Conservation (phyloP, 64 coral and sea anemone species). For the Stylophora pistillata region DNA sequence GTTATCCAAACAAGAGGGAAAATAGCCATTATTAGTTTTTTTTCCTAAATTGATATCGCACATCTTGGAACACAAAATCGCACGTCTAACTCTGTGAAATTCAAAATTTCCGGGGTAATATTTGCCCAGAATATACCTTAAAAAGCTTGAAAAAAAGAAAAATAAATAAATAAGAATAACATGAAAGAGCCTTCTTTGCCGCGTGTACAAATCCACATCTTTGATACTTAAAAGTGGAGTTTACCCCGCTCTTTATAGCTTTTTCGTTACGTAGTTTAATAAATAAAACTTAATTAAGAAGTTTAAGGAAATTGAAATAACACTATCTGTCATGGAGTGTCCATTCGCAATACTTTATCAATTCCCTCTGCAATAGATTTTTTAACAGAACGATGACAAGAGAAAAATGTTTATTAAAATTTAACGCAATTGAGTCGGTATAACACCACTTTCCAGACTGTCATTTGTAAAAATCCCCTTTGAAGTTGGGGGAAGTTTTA, state of each 20-base stretch:
- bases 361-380: not conserved
- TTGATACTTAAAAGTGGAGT: not conserved
- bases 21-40: not conserved
- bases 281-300: not conserved
- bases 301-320: not conserved
- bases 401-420: no score
- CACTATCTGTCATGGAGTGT: not conserved
- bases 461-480: no score
- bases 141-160: not conserved
- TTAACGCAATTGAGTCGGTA: no score
- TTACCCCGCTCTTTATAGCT: not conserved
- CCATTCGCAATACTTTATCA: not conserved
- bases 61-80: not conserved
- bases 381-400: no score
- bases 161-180: not conserved
- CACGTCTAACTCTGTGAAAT: not conserved
- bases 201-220: not conserved
- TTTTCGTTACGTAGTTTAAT: not conserved
- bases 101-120: not conserved
- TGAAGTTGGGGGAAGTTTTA: no score
- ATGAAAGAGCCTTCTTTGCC: not conserved
- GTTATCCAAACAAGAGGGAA: not conserved
- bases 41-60: not conserved
- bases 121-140: no score
- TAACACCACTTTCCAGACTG: no score